Conservation (phyloP, 2,113 vertebrate species). For the Aegotheles bennettii region DNA sequence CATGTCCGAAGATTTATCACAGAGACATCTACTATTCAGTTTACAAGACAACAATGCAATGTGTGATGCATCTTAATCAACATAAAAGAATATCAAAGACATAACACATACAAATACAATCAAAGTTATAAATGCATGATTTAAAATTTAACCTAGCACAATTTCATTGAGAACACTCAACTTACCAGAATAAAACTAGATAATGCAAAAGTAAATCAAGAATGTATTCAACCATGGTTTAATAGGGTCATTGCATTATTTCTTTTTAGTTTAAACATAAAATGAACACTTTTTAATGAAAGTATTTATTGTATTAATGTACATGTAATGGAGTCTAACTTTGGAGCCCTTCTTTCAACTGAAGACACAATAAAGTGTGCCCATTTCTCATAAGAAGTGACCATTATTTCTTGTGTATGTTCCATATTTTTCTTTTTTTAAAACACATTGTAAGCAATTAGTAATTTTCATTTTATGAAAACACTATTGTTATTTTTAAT, state of each 20-base stretch:
- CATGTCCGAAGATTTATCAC: constrained; percentile 20
- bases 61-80: constrained; percentile 31
- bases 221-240: not conserved
- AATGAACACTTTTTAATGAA: not conserved
- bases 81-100: constrained; percentile 4
- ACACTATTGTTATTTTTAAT: not conserved
- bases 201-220: not conserved
- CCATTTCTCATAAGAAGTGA: not conserved
- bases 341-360: not conserved
- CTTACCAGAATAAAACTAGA: not conserved
- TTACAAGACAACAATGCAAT: constrained; percentile 41
- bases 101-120: not conserved
- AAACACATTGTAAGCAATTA: not conserved
- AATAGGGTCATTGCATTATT: not conserved
- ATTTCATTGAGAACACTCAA: not conserved
- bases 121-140: not conserved
- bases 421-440: not conserved
- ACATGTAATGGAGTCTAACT: not conserved
- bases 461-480: not conserved
- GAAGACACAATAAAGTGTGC: not conserved
- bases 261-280: not conserved
- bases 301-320: not conserved
- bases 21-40: constrained; percentile 26
- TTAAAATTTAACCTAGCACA: not conserved
- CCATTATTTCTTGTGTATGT: not conserved